These are phyloP conservation scores for Drosophila rubida DNA, from an alignment of 2,888 invertebrate genomes.

Conservation along the genomic window DNA sequence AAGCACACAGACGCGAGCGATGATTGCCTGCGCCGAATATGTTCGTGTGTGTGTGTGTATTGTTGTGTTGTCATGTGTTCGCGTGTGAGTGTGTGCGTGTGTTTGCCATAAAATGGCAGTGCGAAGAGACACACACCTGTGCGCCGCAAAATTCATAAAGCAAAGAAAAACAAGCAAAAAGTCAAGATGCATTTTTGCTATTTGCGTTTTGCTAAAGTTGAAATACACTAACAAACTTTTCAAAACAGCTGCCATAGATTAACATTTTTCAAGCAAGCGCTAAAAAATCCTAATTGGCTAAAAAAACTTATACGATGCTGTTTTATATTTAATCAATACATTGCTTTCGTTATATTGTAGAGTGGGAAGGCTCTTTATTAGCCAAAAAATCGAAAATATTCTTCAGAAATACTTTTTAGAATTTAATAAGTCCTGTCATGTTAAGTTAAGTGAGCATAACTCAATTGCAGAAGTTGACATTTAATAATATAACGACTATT, in stretches of 20 bases:
- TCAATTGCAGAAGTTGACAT: no score
- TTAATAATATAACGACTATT: no score
- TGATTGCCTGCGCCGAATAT: slow-evolving; percentile 8
- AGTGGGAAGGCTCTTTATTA: no score
- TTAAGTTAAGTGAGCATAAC: no score
- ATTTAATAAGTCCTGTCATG: no score
- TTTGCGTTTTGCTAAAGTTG: neutral
- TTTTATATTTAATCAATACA: no score
- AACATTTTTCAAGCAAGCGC: neutral
- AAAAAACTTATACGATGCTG: no score
- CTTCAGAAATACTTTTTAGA: no score
- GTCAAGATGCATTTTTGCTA: neutral
- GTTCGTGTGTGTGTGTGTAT: slow-evolving; percentile 6
- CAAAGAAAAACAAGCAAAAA: slow-evolving; percentile 9
- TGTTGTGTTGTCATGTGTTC: neutral
- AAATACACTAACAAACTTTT: neutral
- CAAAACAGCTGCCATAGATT: neutral
- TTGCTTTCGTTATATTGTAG: no score
- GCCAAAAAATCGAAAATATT: no score
- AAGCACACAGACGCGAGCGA: slow-evolving; percentile 30
- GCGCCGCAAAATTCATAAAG: slow-evolving; percentile 26
- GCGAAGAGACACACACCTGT: slow-evolving; percentile 36
- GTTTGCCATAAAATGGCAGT: slow-evolving; percentile 50
- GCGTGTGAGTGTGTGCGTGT: slow-evolving; percentile 7
- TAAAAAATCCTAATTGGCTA: no score